phyloP scores from a whole-genome alignment of 2,797 vertebrate genomes.

The Phaenicophaeus curvirostris region DNA sequence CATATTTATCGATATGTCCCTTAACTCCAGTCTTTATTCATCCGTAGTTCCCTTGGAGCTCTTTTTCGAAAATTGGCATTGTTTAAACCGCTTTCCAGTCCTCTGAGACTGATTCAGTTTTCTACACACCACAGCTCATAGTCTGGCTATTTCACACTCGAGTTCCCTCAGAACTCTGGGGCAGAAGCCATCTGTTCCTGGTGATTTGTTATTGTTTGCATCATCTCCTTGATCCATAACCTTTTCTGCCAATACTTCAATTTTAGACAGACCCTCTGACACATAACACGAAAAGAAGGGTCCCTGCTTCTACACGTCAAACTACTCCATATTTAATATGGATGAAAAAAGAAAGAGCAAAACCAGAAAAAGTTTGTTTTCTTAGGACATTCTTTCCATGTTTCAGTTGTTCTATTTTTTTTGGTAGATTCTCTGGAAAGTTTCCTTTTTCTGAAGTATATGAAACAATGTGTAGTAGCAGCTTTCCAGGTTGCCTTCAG shows the following conservation, averaged over 20 bases:
- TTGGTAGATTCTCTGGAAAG: background rate
- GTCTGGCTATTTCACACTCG: background rate
- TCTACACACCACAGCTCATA: background rate
- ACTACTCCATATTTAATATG: background rate
- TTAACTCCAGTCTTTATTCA: background rate
- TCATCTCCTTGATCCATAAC: background rate
- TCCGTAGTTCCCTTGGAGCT: background rate
- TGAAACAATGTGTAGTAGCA: background rate
- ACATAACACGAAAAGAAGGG: background rate
- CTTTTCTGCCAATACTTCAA: background rate
- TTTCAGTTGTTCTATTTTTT: background rate
- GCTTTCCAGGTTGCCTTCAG: background rate
- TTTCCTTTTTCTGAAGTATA: background rate
- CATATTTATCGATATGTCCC: background rate
- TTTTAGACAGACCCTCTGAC: background rate
- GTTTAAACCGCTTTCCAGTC: background rate
- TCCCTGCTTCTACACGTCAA: background rate
- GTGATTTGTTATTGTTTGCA: background rate
- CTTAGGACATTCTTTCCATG: background rate
- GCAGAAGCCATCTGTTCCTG: constrained; percentile 21
- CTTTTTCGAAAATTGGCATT: background rate
- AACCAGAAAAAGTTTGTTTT: background rate
- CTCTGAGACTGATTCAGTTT: background rate
- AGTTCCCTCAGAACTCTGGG: background rate
- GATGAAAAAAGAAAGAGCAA: background rate